Percentiles rank a stretch among this genome's conserved stretches.
phyloP scores from a whole-genome alignment of 2,797 vertebrate genomes.

The Alectoris magna region DNA sequence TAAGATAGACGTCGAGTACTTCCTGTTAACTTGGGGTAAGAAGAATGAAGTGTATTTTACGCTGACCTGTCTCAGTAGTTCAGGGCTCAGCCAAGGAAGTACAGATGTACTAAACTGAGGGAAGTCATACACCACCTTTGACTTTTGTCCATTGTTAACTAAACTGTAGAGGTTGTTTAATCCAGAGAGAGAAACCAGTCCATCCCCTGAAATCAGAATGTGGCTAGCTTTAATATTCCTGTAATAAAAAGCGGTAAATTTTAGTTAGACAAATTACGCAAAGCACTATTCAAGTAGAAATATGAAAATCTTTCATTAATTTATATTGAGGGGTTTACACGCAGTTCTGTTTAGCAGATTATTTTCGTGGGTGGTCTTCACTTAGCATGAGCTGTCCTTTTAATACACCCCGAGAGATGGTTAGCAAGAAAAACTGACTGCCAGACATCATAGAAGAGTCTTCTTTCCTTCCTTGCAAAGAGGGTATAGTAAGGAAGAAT shows the following conservation, averaged over 20 bases:
- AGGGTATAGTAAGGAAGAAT: not conserved
- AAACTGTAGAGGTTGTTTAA: slow-evolving; percentile 93
- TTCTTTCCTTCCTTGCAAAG: not conserved
- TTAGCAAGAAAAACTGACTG: not conserved
- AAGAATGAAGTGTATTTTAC: slow-evolving; percentile 46
- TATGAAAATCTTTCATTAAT: not conserved
- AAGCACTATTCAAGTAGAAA: slow-evolving; percentile 18
- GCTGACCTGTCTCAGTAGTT: slow-evolving; percentile 95
- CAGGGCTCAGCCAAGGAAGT: slow-evolving; percentile 98
- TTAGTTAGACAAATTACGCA: slow-evolving; percentile 57
- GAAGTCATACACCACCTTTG: slow-evolving; percentile 92
- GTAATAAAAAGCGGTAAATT: slow-evolving; percentile 76
- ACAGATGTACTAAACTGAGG: slow-evolving; percentile 93
- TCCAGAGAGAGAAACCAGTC: slow-evolving; percentile 93
- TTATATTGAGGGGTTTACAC: not conserved
- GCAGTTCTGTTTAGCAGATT: not conserved
- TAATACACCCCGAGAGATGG: not conserved
- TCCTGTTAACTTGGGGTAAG: not conserved
- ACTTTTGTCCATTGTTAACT: slow-evolving; percentile 90
- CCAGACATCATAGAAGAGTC: not conserved
- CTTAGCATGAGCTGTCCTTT: not conserved
- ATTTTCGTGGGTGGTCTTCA: not conserved
- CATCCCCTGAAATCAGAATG: slow-evolving; percentile 94
- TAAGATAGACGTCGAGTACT: not conserved
- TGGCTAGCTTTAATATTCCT: slow-evolving; percentile 98